phyloP scores from a whole-genome alignment of 2,113 vertebrate genomes.

The Penelope pileata region DNA sequence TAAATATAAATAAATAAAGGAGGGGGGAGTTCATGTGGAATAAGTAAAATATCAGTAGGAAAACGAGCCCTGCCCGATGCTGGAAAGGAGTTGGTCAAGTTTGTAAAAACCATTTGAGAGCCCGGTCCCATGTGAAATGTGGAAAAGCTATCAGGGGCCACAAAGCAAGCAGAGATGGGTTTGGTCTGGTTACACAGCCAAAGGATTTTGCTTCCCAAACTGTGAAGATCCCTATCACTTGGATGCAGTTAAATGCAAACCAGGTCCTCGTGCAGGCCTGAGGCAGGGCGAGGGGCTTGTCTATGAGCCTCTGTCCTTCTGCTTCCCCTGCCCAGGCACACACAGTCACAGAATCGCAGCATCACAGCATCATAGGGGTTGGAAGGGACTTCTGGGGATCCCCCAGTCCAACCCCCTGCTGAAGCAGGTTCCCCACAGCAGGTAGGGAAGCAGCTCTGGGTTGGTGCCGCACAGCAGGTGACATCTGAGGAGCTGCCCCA shows the following conservation, averaged over 20 bases:
- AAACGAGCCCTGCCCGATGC: not conserved
- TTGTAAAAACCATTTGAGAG: not conserved
- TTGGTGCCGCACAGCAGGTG: rapidly evolving
- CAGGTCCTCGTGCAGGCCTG: not conserved
- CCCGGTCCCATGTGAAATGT: not conserved
- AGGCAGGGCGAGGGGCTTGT: rapidly evolving
- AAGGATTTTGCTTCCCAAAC: slow-evolving; percentile 1
- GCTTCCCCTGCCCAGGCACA: not conserved
- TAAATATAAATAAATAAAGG: not conserved
- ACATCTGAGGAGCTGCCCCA: not conserved
- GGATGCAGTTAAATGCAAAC: not conserved
- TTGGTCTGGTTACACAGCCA: slow-evolving; percentile 12
- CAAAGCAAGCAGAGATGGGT: not conserved
- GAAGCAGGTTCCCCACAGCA: no score
- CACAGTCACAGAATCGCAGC: no score
- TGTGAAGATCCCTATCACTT: not conserved
- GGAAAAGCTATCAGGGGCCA: slow-evolving; percentile 21
- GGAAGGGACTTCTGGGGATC: no score
- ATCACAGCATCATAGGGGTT: no score
- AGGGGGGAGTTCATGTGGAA: not conserved
- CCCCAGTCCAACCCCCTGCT: no score
- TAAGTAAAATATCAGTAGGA: not conserved
- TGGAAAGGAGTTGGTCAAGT: not conserved
- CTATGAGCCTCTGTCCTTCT: not conserved
- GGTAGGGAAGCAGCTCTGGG: not conserved